Evolutionary conservation across 2,113 vertebrate genomes (phyloP), one percentile per base, ranked within the genome.

Genomic region (Cheilinus undulatus): DNA sequence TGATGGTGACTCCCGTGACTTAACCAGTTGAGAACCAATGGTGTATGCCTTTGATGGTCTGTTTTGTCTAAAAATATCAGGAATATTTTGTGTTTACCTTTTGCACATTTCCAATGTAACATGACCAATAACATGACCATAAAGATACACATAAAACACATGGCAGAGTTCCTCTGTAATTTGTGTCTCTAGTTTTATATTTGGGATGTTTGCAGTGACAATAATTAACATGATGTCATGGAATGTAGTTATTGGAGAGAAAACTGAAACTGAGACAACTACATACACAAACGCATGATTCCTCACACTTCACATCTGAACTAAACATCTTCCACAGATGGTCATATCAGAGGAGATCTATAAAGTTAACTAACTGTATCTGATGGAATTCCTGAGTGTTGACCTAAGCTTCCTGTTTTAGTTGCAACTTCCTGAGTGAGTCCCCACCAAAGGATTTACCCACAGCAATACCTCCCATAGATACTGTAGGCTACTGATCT

Each of bases 381-480:
- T 82, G 69, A 85, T 85, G 72, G 72, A 86, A 91, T 92, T 91
- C 91, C 85, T 83, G 76, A 89, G 79, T 12, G 64, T 77, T 91
- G 83, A 91, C 81, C 73, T 85, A 79, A 86, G 78, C 80, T 92
- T 94, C 92, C 92, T 93, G 89, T 89, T 91, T 79, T 82, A 89
- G 79, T 88, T 89, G 53, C 42, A 78, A 86, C 86, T 89, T 91
- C 90, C 90, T 91, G 85, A 85, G 64, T 80, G 61, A 60, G 70
- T 87, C 71, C 78, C 74, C 28, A 20, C 61, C 63, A 73, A 78
- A 70, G 38, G 32, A 71, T 28, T 67, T 73, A 30, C 69, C 61
- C 40, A 42, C 14, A 3, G 49, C 52, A 42, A 28, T 62, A 32
- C 59, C 28, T 66, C 36, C 50, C 76, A 45, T 0, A 5, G 27